Evolutionary conservation across 2,888 invertebrate genomes (phyloP), one percentile per base, ranked within the genome.

Genomic region (Trissolcus japonicus): DNA sequence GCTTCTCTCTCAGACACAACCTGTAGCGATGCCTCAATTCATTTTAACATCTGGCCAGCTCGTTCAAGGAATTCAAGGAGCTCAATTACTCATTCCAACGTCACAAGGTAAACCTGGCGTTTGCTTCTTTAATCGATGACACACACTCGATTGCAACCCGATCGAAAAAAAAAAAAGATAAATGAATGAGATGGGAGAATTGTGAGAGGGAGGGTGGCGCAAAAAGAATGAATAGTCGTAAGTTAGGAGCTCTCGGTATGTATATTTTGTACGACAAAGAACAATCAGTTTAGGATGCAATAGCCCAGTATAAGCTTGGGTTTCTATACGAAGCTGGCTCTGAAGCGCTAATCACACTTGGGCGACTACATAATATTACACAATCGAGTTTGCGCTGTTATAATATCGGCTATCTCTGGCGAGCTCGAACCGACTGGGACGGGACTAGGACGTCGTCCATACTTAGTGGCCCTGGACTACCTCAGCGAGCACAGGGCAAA

Each of bases 1-100:
- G 81, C 91, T 93, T 90, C 92, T 90, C 74, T 89, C 90, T 73
- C 90, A 90, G 75, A 91, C 91, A 62, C 91, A 91, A 86, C 91
- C 94, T 65, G 93, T 93, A 74, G 93, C 94, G 66, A 95, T 97
- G 94, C 97, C 97, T 76, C 97, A 97, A 90, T 93, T 97, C 84
- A 95, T 97, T 87, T 91, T 97, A 82, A 96, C 96, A 76, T 96
- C 96, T 73, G 96, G 97, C 65, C 96, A 97, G 90, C 92, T 97
- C 86, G 95, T 96, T 75, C 96, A 96, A 89, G 96, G 96, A 81
- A 96, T 97, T 83, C 97, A 97, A 90, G 96, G 96, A 13, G 96
- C 97, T 55, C 98, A 98, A 88, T 92, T 98, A 71, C 93, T 98
- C 84, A 98, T 98, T 90, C 98, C 98, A 61, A 98, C 98, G 66